Evolutionary conservation across 2,113 vertebrate species (phyloP).

Genomic region (Colius striatus): DNA sequence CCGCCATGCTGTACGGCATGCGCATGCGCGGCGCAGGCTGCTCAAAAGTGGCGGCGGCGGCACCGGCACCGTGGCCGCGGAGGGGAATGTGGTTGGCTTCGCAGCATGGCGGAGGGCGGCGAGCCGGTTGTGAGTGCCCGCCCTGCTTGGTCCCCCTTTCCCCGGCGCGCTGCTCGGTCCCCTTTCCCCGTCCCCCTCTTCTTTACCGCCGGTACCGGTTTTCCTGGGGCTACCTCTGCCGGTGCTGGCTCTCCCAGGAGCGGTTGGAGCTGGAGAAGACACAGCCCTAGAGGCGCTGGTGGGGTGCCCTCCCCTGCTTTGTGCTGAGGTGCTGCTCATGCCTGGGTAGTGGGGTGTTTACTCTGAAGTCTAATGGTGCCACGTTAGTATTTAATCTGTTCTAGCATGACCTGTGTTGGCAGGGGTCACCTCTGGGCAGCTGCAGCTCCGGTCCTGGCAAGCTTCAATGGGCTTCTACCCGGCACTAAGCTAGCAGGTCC

Average conservation of each 20-base stretch:
- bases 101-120: conserved; percentile 51
- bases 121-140: conserved; percentile 31
- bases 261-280: not conserved
- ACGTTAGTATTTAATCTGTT: not conserved
- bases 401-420: rapidly evolving
- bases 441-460: rapidly evolving
- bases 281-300: not conserved
- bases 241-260: not conserved
- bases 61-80: not conserved
- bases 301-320: not conserved
- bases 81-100: not conserved
- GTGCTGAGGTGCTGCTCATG: rapidly evolving
- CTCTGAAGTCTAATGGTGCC: not conserved
- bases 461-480: not conserved
- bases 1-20: not conserved
- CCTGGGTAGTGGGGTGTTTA: not conserved
- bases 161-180: not conserved
- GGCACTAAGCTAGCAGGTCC: not conserved
- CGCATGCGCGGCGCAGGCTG: not conserved
- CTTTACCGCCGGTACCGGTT: no score
- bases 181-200: no score
- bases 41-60: conserved; percentile 4
- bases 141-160: not conserved
- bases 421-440: rapidly evolving
- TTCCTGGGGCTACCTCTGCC: not conserved